These are phyloP conservation scores for Scomber scombrus DNA, from an alignment of 2,113 vertebrate species.

Conservation along the genomic window DNA sequence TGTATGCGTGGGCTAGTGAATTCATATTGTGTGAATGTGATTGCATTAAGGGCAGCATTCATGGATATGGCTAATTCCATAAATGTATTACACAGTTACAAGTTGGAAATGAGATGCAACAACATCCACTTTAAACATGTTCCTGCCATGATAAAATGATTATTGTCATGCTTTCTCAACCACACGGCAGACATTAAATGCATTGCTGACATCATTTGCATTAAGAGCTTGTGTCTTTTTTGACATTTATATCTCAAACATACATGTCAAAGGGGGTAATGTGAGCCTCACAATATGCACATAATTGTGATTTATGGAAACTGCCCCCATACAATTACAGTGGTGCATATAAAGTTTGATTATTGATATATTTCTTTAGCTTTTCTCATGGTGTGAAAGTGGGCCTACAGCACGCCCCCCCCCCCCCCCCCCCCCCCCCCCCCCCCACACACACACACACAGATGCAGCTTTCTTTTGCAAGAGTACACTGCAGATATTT, in stretches of 20 bases:
- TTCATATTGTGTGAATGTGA: slow-evolving; percentile 15
- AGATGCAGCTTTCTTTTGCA: background rate
- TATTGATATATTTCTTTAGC: background rate
- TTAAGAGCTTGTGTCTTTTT: background rate
- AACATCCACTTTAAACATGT: slow-evolving; percentile 5
- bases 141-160: background rate
- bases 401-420: slow-evolving; percentile 10
- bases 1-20: background rate
- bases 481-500: background rate
- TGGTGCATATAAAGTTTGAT: background rate
- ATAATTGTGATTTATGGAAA: background rate
- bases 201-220: background rate
- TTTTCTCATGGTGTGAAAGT: background rate
- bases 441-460: no score
- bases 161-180: background rate
- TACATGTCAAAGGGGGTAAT: background rate
- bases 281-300: background rate
- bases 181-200: background rate
- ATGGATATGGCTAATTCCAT: background rate
- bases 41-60: background rate
- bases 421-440: no score
- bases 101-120: background rate
- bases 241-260: background rate
- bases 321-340: background rate
- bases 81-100: slow-evolving; percentile 10